Base-by-base conservation (phyloP, 2,797 vertebrate genomes). In the Macroramphosus scolopax region DNA sequence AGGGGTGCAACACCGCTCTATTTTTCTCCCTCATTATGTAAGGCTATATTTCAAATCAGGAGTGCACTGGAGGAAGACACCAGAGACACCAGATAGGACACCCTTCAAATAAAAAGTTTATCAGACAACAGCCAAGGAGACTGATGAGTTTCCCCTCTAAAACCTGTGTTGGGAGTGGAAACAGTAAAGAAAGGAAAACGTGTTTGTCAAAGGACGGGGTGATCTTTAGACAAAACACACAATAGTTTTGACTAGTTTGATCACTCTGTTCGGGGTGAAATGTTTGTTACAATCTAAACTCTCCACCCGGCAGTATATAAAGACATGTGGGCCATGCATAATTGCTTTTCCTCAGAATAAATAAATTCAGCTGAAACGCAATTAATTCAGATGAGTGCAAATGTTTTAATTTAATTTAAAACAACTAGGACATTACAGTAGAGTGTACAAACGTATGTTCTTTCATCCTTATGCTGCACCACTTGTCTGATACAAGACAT, bases 31-130 rank as follows among this genome's bases (percentile, higher is more conserved):
- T 81, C 63, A 78, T 88, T 89, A 89, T 84, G 82, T 89, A 89
- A 91, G 90, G 86, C 89, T 87, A 83, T 90, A 91, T 88, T 90
- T 92, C 89, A 89, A 72, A 86, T 87, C 89, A 88, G 73, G 82
- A 78, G 80, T 80, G 87, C 81, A 76, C 66, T 82, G 72, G 83
- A 89, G 88, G 86, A 88, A 92, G 89, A 83, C 78, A 86, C 82
- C 45, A 69, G 80, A 86, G 82, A 82, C 86, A 73, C 66, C 54
- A 88, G 83, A 89, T 86, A 88, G 86, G 82, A 78, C 82, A 85
- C 83, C 87, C 84, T 86, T 76, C 80, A 88, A 84, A 86, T 75
- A 74, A 85, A 85, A 87, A 90, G 84, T 77, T 84, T 79, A 88
- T 87, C 81, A 80, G 86, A 87, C 77, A 77, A 79, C 80, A 76